Base-by-base conservation (phyloP, 2,888 invertebrate species). In the Eristalis tenax region DNA sequence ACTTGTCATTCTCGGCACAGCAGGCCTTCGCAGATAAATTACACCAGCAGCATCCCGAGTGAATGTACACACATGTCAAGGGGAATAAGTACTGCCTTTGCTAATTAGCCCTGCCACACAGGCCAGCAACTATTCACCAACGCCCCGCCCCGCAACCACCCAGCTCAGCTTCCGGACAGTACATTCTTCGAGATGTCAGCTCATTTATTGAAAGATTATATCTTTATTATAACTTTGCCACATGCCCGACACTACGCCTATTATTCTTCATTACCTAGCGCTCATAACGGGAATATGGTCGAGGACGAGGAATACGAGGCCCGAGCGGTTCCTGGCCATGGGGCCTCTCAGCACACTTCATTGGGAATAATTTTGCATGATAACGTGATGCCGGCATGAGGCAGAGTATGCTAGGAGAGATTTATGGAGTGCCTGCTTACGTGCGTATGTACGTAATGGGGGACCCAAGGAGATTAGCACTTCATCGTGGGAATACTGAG, bases 171-270 rank as follows among this genome's bases (percentile, higher is more conserved):
- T 50, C 18, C 50, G 50, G 50, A n/a, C 32, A 35, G 23, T 59
- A 22, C n/a, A n/a, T n/a, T n/a, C n/a, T 61, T 61, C 23, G 28
- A 64, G 63, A 64, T 22, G 73, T 50, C 63, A 73, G 26, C 73
- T 64, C 73, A 73, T 73, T 63, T 64, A 73, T 64, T 63, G 73
- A 73, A 63, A 73, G 73, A 73, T 73, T 73, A 73, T 64, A 63
- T 73, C 73, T 73, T 64, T 73, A 64, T 73, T 73, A 73, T 22
- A 64, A 63, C 50, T 32, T 63, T 63, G 64, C 63, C 73, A 63
- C 73, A 73, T 73, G 73, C 40, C 64, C 43, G 63, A 64, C 73
- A 50, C 73, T 32, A 43, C 63, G 73, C 28, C 73, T 32, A 73
- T 73, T 73, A 73, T 73, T 73, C 73, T 64, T 73, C 64, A 73